Base-by-base conservation (phyloP, 2,888 invertebrate genomes). In the Rhamphomyia laevipes region DNA sequence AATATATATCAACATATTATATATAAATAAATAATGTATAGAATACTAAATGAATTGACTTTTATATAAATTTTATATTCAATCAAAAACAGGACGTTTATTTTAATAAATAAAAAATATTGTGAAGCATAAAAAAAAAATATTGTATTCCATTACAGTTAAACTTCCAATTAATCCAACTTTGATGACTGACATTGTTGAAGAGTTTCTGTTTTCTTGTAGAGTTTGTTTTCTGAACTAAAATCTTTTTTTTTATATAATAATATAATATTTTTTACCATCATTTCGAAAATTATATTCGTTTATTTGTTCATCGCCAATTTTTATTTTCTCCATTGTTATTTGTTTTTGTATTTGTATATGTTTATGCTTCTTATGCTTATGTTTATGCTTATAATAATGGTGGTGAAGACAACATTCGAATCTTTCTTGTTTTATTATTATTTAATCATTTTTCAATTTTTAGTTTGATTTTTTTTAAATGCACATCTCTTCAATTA, bases 171-270 rank as follows among this genome's bases (percentile, higher is more conserved):
- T 53, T 53, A 53, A 53, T 53, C 53, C 53, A 53, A 50, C 53
- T 53, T 53, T 53, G 53, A 53, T 53, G 53, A 53, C 53, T 53
- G 53, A 53, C 53, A 53, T 53, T 53, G 53, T 51, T 53, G 46
- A 44, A 42, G 40, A 42, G 15, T 23, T 43, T 51, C 45, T 40
- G n/a, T n/a, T 46, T 31, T 10, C 27, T n/a, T 35, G n/a, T n/a
- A n/a, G n/a, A n/a, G 4, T n/a, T n/a, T 35, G 13, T 35, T 35
- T 35, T 35, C n/a, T 27, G 4, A n/a, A n/a, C 2, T 35, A 13
- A 5, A 35, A 5, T 35, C n/a, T 35, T 13, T 35, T 35, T 13
- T 5, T 35, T n/a, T n/a, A n/a, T n/a, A n/a, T n/a, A n/a, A n/a
- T 35, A n/a, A n/a, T 35, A 13, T 35, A 30, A 9, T 9, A n/a